Base-by-base conservation (phyloP, 2,113 vertebrate genomes). In the Urocolius indicus region DNA sequence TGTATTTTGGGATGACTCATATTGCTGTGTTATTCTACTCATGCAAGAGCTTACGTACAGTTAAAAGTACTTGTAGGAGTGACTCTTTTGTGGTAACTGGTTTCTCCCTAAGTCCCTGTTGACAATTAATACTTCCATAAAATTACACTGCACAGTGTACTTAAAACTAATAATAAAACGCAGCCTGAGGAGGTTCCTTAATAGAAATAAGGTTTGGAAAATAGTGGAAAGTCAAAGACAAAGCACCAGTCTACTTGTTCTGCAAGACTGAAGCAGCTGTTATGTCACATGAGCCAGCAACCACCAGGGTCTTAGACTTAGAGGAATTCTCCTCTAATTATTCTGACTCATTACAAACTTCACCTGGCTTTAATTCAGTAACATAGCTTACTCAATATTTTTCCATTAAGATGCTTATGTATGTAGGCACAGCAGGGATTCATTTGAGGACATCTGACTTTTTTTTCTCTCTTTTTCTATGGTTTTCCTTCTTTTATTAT, bases 361-460 rank as follows among this genome's bases (percentile, higher is more conserved):
- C 82, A 95, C 89, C 92, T 95, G 83, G 46, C 62, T 95, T 94
- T 83, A 94, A 90, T 95, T 96, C 85, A n/a, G 66, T 45, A 52
- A 73, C 0, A 1, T 75, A 79, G 85, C 29, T 83, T 61, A 61
- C 65, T 89, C 59, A 84, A 80, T 87, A 84, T 69, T 80, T 95
- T 92, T 90, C 63, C 55, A 73, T 79, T 94, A 57, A 75, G 46
- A 66, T 13, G 68, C 45, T 52, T 78, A 83, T 69, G 13, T 27
- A 1, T 92, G 74, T 84, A 86, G 71, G 54, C 87, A 83, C 49
- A 72, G 49, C 27, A 79, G 46, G 74, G 65, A 86, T 78, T 77
- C 43, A 67, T 92, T 8, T 84, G 23, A 61, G 17, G 52, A 67
- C 48, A 84, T 59, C 29, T 82, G 65, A 87, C 27, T 13, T 62